Base-by-base conservation (phyloP, 1,140 invertebrate species). In the Cydia strobilella region DNA sequence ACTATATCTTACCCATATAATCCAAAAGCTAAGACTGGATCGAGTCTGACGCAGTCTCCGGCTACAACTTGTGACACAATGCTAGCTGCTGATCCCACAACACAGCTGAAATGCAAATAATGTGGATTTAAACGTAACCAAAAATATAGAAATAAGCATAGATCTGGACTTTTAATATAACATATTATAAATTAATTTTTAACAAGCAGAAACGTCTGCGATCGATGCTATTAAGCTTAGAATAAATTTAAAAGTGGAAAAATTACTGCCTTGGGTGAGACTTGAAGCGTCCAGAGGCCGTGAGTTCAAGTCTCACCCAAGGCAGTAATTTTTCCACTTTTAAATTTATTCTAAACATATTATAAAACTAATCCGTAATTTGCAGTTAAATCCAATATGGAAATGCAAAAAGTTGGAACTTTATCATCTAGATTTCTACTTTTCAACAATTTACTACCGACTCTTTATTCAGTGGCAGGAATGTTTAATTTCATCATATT, bases 21-120 rank as follows among this genome's bases (percentile, higher is more conserved):
- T 73, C 94, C 95, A 90, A 95, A 96, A 7, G 96, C 95, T 10
- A 96, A 80, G 12, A 96, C 83, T 80, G 94, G 95, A 27, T 96
- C 94, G 45, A 94, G 87, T 82, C 95, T 88, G 48, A 93, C 79
- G 76, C 94, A 94, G 7, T 90, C 89, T 45, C 95, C 95, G 12
- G 94, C 86, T 12, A 96, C 91, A 71, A 94, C 91, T 84, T 96
- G 96, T 4, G 95, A 95, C 42, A 94, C 94, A 15, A 95, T 89
- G 88, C 96, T 96, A 9, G 95, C 96, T 39, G 95, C 92, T 31
- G 94, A 92, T 9, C 95, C 95, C 31, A 96, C 87, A 1, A 95
- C 81, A 83, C 93, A 94, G 80, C 95, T 95, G 80, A 77, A 94
- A 92, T 77, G 15, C 15, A 54, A 13, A 1, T 2, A 54, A 48